These are phyloP conservation scores for Platygyra sinensis DNA, from an alignment of 64 coral and sea anemone species.

Conservation along the genomic window DNA sequence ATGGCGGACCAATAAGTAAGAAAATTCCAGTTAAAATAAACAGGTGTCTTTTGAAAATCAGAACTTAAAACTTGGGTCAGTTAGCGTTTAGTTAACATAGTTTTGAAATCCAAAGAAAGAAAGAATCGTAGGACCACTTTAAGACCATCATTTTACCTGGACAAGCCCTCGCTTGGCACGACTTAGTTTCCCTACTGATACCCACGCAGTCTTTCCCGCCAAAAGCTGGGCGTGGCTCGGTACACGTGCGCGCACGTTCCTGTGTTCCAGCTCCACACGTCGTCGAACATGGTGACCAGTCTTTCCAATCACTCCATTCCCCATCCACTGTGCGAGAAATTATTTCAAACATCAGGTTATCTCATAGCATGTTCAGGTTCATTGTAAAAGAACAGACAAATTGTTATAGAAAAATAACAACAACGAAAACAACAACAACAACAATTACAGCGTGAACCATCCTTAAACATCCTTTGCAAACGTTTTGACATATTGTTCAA, in stretches of 20 bases:
- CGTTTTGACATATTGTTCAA: too few relatives aligned
- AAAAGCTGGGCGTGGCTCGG: constrained; percentile 35
- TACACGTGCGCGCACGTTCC: constrained; percentile 38
- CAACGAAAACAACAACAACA: too few relatives aligned
- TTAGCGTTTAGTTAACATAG: background rate
- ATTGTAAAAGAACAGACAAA: too few relatives aligned
- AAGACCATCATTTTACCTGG: background rate
- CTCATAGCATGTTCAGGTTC: too few relatives aligned
- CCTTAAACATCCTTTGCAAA: too few relatives aligned
- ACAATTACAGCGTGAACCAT: too few relatives aligned
- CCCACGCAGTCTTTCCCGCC: constrained; percentile 41
- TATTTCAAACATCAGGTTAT: background rate
- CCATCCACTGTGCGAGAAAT: constrained; percentile 24
- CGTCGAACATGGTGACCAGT: constrained; percentile 40
- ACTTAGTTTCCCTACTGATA: background rate
- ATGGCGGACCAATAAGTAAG: too few relatives aligned
- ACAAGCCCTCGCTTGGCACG: constrained; percentile 19
- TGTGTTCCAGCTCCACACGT: constrained; percentile 46
- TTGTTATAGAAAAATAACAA: too few relatives aligned
- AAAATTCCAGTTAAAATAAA: too few relatives aligned
- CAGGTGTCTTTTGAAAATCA: too few relatives aligned
- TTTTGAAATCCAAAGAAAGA: background rate
- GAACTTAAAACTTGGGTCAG: too few relatives aligned
- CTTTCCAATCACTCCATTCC: constrained; percentile 41
- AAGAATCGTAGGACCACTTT: too few relatives aligned